Conservation (phyloP, 2,113 vertebrate genomes). For the Oxyura jamaicensis region DNA sequence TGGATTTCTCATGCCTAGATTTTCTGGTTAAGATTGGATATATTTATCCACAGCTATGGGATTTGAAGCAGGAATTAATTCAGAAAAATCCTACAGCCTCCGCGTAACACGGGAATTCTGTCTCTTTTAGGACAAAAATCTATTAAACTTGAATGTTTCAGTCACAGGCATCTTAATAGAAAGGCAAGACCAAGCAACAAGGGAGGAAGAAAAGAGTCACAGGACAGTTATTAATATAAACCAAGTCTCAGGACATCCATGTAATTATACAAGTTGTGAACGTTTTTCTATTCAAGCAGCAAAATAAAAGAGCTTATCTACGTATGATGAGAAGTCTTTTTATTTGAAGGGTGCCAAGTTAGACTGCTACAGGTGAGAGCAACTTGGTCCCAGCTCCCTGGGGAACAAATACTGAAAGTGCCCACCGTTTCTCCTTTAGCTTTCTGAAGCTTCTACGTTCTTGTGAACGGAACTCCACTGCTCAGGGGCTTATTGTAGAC, state of each 20-base stretch:
- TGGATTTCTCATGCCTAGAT: constrained; percentile 39
- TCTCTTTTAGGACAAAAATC: constrained; percentile 60
- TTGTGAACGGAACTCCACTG: not conserved
- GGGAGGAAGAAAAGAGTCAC: constrained; percentile 34
- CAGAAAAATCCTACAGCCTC: constrained; percentile 50
- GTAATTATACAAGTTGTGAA: constrained; percentile 41
- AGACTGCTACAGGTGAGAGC: not conserved
- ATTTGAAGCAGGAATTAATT: constrained; percentile 64
- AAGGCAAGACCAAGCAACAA: constrained; percentile 53
- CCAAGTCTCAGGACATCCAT: constrained; percentile 44
- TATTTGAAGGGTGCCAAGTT: not conserved
- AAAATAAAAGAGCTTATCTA: constrained; percentile 28
- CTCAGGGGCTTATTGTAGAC: not conserved
- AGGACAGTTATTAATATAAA: constrained; percentile 67
- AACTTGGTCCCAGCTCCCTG: not conserved
- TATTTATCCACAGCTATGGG: constrained; percentile 63
- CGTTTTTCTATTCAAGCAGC: constrained; percentile 24
- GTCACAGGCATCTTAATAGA: constrained; percentile 64
- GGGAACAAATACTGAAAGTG: not conserved
- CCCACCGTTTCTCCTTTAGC: no score
- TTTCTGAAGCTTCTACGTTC: not conserved
- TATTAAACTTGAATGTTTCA: constrained; percentile 60
- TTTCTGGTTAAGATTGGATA: constrained; percentile 64
- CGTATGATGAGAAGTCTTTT: not conserved
- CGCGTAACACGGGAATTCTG: constrained; percentile 44